Evolutionary conservation across 2,888 invertebrate genomes (phyloP), one percentile per base, ranked within the genome.

Genomic region (Sesia apiformis): DNA sequence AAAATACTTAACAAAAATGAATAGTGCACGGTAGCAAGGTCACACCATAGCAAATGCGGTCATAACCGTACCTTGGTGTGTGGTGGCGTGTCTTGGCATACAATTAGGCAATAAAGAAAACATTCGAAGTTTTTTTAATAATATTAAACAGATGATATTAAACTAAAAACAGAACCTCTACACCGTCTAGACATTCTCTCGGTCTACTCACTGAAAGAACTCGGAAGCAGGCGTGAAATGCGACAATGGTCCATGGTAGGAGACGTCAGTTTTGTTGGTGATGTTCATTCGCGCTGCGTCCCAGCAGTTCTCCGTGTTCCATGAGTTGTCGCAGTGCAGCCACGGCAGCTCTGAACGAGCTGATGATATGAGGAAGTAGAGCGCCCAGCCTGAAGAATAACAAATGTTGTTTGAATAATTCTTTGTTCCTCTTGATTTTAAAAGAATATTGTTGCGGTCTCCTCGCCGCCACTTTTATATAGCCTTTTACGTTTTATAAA

Each of bases 291-390:
- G 57, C 0, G 74, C 72, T 0, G 83, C 80, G 66, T 92, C 92
- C 91, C 91, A 93, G 76, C 96, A 96, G 61, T 91, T 86, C 0
- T 91, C 91, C 0, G 94, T 94, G 84, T 96, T 96, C 95, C 95
- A 96, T 0, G 92, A 85, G 81, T 96, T 94, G 77, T 94, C 93
- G 73, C 96, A 96, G 64, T 93, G 92, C 55, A 94, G 84, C 96
- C 96, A 96, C 1, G 96, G 96, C 40, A 96, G 86, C 66, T 94
- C 92, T 0, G 91, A 84, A 0, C 91, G 89, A 50, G 92, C 90
- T 66, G 95, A 95, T 8, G 93, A 93, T 62, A 94, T 91, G 63
- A 96, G 90, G 86, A 95, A 96, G 88, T 94, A 95, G 62, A 96
- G 86, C 3, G 95, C 92, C 96, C 96, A 96, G 52, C 92, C 90